phyloP scores from a whole-genome alignment of 2,797 vertebrate genomes.

The Schizopygopsis malacanthus region DNA sequence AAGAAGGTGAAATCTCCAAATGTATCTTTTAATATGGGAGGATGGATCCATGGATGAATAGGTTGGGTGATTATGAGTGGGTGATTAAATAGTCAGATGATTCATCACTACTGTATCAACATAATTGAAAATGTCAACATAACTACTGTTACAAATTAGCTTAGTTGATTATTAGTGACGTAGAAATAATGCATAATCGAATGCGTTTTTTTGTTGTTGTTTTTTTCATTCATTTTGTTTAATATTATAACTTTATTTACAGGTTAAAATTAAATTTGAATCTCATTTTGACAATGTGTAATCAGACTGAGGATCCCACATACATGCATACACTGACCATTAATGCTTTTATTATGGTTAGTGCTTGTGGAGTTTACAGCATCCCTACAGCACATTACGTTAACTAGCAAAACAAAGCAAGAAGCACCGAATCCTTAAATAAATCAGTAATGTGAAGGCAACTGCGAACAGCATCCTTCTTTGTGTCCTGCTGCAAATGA shows the following conservation, averaged over 20 bases:
- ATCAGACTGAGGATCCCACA: not conserved
- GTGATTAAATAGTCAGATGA: not conserved
- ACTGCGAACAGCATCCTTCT: not conserved
- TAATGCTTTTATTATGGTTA: constrained; percentile 8
- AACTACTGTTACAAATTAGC: not conserved
- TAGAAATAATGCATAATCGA: not conserved
- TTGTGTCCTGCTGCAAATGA: not conserved
- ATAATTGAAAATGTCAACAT: not conserved
- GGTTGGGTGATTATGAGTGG: not conserved
- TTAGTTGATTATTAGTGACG: not conserved
- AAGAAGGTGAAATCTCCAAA: not conserved
- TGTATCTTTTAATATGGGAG: too few relatives aligned
- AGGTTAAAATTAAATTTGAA: not conserved
- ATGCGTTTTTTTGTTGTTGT: not conserved
- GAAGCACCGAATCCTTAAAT: not conserved
- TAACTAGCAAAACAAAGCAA: constrained; percentile 17
- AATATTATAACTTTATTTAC: not conserved
- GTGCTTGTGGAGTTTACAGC: constrained; percentile 3
- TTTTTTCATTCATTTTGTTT: not conserved
- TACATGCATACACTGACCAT: constrained; percentile 7
- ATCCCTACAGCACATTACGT: not conserved
- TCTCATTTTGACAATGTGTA: not conserved
- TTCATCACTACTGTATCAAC: not conserved
- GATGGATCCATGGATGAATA: not conserved
- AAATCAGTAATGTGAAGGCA: constrained; percentile 20